phyloP scores from a whole-genome alignment of 2,888 invertebrate species.

The Stenolophus ochropezus region DNA sequence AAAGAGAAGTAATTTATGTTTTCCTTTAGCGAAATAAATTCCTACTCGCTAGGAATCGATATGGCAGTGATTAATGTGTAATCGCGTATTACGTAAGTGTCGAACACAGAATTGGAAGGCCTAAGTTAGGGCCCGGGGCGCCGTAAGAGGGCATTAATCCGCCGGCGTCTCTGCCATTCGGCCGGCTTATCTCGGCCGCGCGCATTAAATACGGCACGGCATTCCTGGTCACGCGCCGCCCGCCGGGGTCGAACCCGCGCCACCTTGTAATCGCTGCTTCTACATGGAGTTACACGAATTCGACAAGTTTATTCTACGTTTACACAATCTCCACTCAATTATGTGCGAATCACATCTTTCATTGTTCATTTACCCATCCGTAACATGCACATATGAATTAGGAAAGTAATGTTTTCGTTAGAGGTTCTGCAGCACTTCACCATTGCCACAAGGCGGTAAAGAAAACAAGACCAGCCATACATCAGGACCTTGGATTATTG shows the following conservation, averaged over 20 bases:
- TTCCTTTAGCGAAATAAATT: conserved; percentile 47
- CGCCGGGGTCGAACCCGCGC: conserved; percentile 5
- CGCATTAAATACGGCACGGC: conserved; percentile 37
- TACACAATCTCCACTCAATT: not conserved
- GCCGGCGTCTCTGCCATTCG: conserved; percentile 20
- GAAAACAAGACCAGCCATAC: no score
- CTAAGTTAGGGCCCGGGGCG: not conserved
- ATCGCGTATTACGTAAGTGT: conserved; percentile 50
- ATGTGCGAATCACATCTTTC: no score
- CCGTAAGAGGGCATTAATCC: conserved; percentile 29
- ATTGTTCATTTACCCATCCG: no score
- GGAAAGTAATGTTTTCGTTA: no score
- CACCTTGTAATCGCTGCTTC: not conserved
- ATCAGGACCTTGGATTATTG: no score
- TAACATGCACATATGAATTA: no score
- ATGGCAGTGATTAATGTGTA: conserved; percentile 48
- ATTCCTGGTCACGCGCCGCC: conserved; percentile 41
- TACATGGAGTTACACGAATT: conserved; percentile 2
- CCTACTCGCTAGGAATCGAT: conserved; percentile 14
- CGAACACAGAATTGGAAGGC: conserved; percentile 42
- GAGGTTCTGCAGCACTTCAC: no score
- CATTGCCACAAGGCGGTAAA: no score
- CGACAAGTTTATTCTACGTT: conserved; percentile 18
- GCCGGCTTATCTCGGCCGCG: conserved; percentile 42
- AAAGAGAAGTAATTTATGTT: conserved; percentile 43